phyloP scores from a whole-genome alignment of 2,113 vertebrate species.

The Seriola dumerili region DNA sequence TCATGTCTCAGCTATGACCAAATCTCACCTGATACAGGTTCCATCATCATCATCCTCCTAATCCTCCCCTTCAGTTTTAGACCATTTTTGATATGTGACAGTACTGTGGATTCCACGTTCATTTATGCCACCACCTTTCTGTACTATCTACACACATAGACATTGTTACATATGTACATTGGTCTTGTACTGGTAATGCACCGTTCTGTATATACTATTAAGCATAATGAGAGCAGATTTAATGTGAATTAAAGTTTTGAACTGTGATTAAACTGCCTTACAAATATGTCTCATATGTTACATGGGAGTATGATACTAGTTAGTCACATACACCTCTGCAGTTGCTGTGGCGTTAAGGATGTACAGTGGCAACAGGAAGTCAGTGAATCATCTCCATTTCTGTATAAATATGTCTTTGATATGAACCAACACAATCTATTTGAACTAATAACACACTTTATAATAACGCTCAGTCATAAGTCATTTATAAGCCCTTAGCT shows the following conservation, averaged over 20 bases:
- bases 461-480: too few relatives aligned
- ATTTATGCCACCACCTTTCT: slow-evolving; percentile 44
- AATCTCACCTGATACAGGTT: neutral
- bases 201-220: slow-evolving; percentile 80
- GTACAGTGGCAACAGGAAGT: too few relatives aligned
- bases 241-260: slow-evolving; percentile 81
- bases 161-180: slow-evolving; percentile 63
- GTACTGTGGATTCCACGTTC: slow-evolving; percentile 23
- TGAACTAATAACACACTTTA: too few relatives aligned
- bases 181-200: slow-evolving; percentile 73
- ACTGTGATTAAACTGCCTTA: slow-evolving; percentile 45
- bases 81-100: slow-evolving; percentile 36
- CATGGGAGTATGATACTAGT: neutral
- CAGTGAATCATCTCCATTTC: too few relatives aligned
- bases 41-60: neutral
- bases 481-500: too few relatives aligned
- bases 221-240: slow-evolving; percentile 68
- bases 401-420: too few relatives aligned
- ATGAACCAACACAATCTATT: too few relatives aligned
- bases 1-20: slow-evolving; percentile 31
- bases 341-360: too few relatives aligned
- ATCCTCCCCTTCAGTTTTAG: slow-evolving; percentile 7
- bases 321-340: neutral
- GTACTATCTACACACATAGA: slow-evolving; percentile 16
- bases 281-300: slow-evolving; percentile 6